Evolutionary conservation across 2,113 vertebrate genomes (phyloP), one percentile per base, ranked within the genome.

Genomic region (Colaptes auratus): DNA sequence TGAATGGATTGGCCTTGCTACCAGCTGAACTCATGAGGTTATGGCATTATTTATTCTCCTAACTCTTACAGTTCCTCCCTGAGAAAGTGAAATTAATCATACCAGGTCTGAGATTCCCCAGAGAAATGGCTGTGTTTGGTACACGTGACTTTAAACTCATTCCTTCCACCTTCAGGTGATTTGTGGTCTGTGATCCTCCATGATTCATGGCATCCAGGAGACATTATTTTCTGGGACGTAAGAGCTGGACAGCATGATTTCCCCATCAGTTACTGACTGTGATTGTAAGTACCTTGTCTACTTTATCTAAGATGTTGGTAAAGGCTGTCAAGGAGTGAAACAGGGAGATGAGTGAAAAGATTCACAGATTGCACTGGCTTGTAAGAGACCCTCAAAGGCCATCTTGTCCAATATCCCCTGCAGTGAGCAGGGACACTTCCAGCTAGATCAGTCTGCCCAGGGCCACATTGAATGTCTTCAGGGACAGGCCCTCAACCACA

Each of bases 181-280:
- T 93, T 95, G 95, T 69, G 35, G 77, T 63, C 88, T 91, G 88
- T 72, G 93, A 95, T 95, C 82, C 53, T 83, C 69, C 0, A 0
- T 81, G 93, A 95, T 92, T 96, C 94, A 95, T 91, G 79, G 61
- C 66, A 94, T 94, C 61, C 82, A 95, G 94, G 55, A 95, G 92
- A 79, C 66, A 83, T 95, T 80, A 83, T 80, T 95, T 95, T 92
- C 58, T 75, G 59, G 85, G 69, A 78, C 90, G 58, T 78, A 94
- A 90, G 82, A 91, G 78, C 27, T 67, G 82, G 93, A 88, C 65
- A 91, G 88, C n/a, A 92, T 93, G 82, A 96, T 96, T 97, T 95
- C 94, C 94, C 96, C 96, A 94, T 93, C 79, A 92, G 85, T 91
- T 91, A 71, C 88, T 0, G 0, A 82, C 73, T 71, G 60, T 2